A percentile compares a stretch with the other conserved stretches of the same genome.
Conservation (phyloP, 2,797 vertebrate species). For the Spinus olivaceus region DNA sequence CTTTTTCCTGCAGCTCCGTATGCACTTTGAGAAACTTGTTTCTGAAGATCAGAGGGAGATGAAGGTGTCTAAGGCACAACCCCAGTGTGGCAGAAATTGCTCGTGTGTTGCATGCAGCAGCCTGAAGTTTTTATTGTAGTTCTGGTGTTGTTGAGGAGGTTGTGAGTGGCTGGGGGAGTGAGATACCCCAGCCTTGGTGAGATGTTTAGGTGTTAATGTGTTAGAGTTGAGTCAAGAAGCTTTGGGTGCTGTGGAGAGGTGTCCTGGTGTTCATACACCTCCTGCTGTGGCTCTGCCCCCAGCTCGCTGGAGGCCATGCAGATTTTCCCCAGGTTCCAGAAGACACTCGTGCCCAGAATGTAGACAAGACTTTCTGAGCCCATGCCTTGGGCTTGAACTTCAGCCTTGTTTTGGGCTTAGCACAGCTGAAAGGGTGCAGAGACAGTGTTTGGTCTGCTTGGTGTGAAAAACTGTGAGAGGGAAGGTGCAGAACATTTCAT, state of each 20-base stretch:
- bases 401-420: neutral
- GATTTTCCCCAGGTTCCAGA: neutral
- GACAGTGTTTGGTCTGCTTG: neutral
- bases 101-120: neutral
- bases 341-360: neutral
- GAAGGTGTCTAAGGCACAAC: conserved; percentile 1
- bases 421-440: neutral
- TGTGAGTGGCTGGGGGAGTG: neutral
- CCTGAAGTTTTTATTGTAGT: neutral
- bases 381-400: neutral
- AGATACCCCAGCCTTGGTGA: neutral
- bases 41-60: conserved; percentile 37
- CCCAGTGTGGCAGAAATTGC: neutral
- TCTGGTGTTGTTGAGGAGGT: neutral
- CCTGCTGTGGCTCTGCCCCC: neutral
- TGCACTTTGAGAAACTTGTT: conserved; percentile 1
- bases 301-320: fast-evolving
- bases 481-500: neutral
- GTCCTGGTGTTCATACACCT: neutral
- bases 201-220: neutral
- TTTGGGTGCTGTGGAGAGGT: neutral
- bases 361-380: neutral
- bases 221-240: neutral
- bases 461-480: neutral
- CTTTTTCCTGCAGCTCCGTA: neutral